Evolutionary conservation across 2,888 invertebrate genomes (phyloP), one percentile per base, ranked within the genome.

Genomic region (Xanthia icteritia): DNA sequence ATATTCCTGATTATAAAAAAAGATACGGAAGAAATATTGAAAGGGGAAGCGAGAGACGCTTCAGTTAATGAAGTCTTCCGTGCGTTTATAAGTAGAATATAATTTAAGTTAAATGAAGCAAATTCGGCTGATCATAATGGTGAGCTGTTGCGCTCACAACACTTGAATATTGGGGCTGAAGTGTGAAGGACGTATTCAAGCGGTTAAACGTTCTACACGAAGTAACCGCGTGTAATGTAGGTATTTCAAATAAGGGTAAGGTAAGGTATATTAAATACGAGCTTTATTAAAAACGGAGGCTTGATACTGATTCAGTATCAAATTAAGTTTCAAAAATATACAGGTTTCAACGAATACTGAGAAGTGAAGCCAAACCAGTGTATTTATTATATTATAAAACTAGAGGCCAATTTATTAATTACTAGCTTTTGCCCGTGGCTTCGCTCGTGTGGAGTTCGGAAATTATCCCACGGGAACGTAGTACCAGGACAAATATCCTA

Each of bases 91-190:
- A 84, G 77, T 77, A 79, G 71, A 81, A 83, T 81, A 82, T 83
- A 88, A 86, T 86, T 86, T 83, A 82, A 77, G 81, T 90, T 90
- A 86, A 91, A 90, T 89, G 89, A 84, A 85, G 84, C 87, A 82
- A 85, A 81, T 89, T 90, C 87, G 87, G 82, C 85, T 88, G 89
- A 89, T 88, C 87, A 89, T 89, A 89, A 89, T 85, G 82, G 82
- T 77, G 83, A 87, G 83, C 83, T 85, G 86, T 90, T 89, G 82
- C 83, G 78, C 81, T 88, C 83, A 89, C 79, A 87, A 84, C 84
- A 74, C 79, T 77, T 79, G 76, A 86, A 86, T 82, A 84, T 86
- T 80, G 72, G 61, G 68, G 71, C 60, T 72, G 67, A 78, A 68
- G 70, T 68, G 64, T 72, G 76, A 70, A 71, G n/a, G 60, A 77